Conservation (phyloP, 2,113 vertebrate species). For the Mesoclemmys tuberculata region DNA sequence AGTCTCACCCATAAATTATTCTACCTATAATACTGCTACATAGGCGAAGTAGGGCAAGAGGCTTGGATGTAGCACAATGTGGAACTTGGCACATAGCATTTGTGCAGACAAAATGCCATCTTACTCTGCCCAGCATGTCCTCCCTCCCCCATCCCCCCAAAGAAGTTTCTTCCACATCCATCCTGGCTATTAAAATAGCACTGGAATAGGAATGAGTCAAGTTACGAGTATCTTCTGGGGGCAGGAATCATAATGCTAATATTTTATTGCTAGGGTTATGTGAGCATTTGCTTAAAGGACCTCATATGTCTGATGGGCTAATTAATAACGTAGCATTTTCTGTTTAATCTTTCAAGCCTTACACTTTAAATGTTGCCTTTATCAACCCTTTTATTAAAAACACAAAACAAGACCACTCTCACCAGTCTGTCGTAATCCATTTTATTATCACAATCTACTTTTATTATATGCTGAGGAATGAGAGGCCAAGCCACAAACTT, state of each 20-base stretch:
- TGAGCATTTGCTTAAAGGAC: not conserved
- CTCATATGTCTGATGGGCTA: not conserved
- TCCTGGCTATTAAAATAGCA: not conserved
- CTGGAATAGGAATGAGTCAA: not conserved
- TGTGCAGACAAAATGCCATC: not conserved
- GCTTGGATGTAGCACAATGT: not conserved
- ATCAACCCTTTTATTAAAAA: constrained; percentile 63
- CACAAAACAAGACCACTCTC: constrained; percentile 46
- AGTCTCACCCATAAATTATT: not conserved
- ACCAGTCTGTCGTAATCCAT: constrained; percentile 58
- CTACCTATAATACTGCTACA: not conserved
- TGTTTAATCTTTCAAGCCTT: constrained; percentile 11
- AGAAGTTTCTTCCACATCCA: not conserved
- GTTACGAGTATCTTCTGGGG: fast-evolving
- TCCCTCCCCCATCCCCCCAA: not conserved
- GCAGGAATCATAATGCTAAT: not conserved
- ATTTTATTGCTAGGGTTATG: not conserved
- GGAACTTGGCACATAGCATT: not conserved
- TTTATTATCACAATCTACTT: constrained; percentile 60
- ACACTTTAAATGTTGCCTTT: constrained; percentile 47
- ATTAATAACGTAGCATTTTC: not conserved
- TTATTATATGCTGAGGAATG: constrained; percentile 25
- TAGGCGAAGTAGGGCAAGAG: not conserved
- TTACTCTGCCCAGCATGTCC: not conserved
- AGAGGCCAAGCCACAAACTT: constrained; percentile 57